These are phyloP conservation scores for Capreolus pygargus DNA, from an alignment of 2,113 vertebrate species.

Conservation along the genomic window DNA sequence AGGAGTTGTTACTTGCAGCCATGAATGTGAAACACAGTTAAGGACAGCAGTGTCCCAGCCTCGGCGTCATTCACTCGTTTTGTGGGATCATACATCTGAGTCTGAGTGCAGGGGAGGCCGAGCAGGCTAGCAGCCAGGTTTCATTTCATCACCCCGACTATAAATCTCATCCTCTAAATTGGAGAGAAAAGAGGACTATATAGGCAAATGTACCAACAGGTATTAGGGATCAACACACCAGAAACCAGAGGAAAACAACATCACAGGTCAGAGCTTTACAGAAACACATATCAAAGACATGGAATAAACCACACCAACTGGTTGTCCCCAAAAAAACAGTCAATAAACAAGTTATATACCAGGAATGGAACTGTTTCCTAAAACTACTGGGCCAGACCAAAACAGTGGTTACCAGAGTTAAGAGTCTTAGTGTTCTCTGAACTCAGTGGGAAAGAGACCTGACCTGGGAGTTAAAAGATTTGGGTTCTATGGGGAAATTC, in stretches of 20 bases:
- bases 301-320: background rate
- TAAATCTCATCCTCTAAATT: background rate
- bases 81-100: background rate
- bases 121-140: background rate
- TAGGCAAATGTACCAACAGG: background rate
- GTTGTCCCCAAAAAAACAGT: background rate
- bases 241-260: background rate
- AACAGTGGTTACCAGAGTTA: background rate
- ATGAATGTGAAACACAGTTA: background rate
- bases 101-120: background rate
- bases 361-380: slow-evolving; percentile 29
- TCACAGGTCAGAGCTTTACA: background rate
- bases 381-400: background rate
- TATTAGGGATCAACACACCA: background rate
- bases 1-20: background rate
- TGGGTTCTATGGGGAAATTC: background rate
- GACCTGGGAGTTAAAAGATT: background rate
- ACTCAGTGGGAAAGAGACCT: background rate
- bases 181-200: background rate
- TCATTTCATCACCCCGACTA: background rate
- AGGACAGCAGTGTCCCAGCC: background rate
- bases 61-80: background rate
- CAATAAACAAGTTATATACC: background rate
- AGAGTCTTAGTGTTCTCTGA: background rate
- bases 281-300: background rate